Conservation (phyloP, 2,888 invertebrate species). For the Ypsolopha scabrella region DNA sequence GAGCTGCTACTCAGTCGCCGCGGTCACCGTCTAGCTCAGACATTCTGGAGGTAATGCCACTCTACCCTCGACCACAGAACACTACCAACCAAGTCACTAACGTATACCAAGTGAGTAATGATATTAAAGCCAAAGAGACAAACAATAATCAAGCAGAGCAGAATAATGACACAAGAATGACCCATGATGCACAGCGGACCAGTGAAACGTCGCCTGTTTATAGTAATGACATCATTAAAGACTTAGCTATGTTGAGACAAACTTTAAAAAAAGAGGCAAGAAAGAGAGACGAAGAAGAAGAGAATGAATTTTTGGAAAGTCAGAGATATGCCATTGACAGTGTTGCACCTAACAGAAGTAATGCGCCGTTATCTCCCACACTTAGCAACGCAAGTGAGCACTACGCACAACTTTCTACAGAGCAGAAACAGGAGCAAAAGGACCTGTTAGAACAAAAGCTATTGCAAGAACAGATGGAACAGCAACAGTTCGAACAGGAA, state of each 20-base stretch:
- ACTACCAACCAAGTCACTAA: slow-evolving; percentile 58
- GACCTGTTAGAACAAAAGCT: too few relatives aligned
- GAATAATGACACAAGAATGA: background rate
- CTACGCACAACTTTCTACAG: slow-evolving; percentile 54
- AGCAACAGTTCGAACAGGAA: too few relatives aligned
- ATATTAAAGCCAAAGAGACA: slow-evolving; percentile 64
- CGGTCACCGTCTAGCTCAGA: slow-evolving; percentile 68
- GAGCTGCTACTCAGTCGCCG: slow-evolving; percentile 30
- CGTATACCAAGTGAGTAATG: slow-evolving; percentile 62
- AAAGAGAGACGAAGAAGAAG: slow-evolving; percentile 49
- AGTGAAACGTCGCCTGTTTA: slow-evolving; percentile 43
- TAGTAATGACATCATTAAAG: slow-evolving; percentile 54
- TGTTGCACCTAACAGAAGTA: slow-evolving; percentile 18
- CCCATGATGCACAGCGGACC: slow-evolving; percentile 23
- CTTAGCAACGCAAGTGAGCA: slow-evolving; percentile 58
- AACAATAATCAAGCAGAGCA: slow-evolving; percentile 43
- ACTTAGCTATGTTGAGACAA: slow-evolving; percentile 50
- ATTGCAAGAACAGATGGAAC: too few relatives aligned
- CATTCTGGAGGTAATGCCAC: slow-evolving; percentile 65
- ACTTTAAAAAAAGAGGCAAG: slow-evolving; percentile 38
- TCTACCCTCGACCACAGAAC: slow-evolving; percentile 50
- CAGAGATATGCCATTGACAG: slow-evolving; percentile 24
- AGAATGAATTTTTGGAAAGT: slow-evolving; percentile 14
- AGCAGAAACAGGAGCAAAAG: slow-evolving; percentile 18
- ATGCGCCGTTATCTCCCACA: slow-evolving; percentile 47